These are phyloP conservation scores for Hirundichthys speculiger DNA, from an alignment of 2,113 vertebrate genomes.

Conservation along the genomic window DNA sequence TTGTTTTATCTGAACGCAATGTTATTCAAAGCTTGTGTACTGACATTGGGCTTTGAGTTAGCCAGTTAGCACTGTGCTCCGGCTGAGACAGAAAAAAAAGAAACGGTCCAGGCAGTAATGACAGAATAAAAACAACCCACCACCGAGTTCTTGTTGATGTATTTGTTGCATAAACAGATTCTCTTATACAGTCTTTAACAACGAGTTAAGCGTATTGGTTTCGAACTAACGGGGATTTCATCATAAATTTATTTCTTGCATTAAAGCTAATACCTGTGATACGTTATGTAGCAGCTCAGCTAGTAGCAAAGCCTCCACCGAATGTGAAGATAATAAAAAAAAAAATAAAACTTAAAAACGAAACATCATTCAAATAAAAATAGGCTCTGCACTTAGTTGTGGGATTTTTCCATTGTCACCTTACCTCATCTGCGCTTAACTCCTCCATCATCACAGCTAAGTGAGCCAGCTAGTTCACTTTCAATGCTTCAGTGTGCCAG, in stretches of 20 bases:
- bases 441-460: slow-evolving; percentile 93
- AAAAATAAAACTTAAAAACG: neutral
- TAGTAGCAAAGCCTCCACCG: slow-evolving; percentile 13
- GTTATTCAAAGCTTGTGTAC: neutral
- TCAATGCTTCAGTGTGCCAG: slow-evolving; percentile 70
- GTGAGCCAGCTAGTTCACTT: slow-evolving; percentile 71
- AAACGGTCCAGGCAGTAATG: neutral
- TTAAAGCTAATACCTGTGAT: slow-evolving; percentile 36
- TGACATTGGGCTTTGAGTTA: slow-evolving; percentile 17
- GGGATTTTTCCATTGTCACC: slow-evolving; percentile 41
- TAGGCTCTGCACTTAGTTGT: neutral
- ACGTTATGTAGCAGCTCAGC: slow-evolving; percentile 31
- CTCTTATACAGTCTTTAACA: neutral
- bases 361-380: too few relatives aligned
- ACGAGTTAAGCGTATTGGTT: neutral
- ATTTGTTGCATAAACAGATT: neutral
- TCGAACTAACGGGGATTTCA: neutral
- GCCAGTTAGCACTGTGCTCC: slow-evolving; percentile 49
- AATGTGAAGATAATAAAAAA: fast-evolving
- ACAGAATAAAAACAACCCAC: neutral
- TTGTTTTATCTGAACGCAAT: neutral
- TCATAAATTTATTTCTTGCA: slow-evolving; percentile 29
- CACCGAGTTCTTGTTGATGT: neutral
- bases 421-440: slow-evolving; percentile 98
- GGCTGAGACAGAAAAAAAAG: slow-evolving; percentile 38